Percentiles rank a stretch among this genome's conserved stretches.
Evolutionary conservation across 2,888 invertebrate species (phyloP).

Genomic region (Sminthurides aquaticus): DNA sequence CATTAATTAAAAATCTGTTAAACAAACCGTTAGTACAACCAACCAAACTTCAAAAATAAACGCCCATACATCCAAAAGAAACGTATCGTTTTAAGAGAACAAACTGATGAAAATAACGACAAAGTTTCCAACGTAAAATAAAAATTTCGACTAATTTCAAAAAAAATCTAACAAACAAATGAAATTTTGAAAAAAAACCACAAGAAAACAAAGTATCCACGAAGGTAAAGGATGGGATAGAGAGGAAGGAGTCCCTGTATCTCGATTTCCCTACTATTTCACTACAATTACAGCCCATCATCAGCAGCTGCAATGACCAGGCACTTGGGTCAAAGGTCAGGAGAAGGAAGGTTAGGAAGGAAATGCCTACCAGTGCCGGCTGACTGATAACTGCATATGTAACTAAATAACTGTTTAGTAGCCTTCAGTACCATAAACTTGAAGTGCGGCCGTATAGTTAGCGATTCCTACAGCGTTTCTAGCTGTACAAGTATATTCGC

Average conservation of each 20-base stretch:
- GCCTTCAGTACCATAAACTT: slow-evolving; percentile 25
- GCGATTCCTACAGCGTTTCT: slow-evolving; percentile 22
- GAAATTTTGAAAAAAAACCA: slow-evolving; percentile 5
- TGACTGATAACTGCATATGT: too few species aligned
- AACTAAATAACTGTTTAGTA: too few species aligned
- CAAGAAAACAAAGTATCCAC: background rate
- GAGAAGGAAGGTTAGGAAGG: background rate
- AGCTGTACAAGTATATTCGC: slow-evolving; percentile 42
- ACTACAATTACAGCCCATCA: too few species aligned
- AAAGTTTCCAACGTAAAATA: slow-evolving; percentile 12
- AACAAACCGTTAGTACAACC: too few species aligned
- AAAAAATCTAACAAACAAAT: background rate
- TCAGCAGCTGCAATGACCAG: too few species aligned
- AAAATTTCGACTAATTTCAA: slow-evolving; percentile 1
- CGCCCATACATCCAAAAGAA: too few species aligned
- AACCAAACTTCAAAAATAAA: too few species aligned
- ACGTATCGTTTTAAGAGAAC: too few species aligned
- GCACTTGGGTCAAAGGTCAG: background rate
- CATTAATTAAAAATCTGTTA: too few species aligned
- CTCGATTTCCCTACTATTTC: background rate
- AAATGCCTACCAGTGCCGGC: too few species aligned
- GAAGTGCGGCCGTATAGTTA: slow-evolving; percentile 23
- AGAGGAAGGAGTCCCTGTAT: background rate
- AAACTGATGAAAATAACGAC: too few species aligned
- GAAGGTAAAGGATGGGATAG: background rate